Evolutionary conservation across 2,113 vertebrate species (phyloP).

Genomic region (Puffinus mauretanicus): DNA sequence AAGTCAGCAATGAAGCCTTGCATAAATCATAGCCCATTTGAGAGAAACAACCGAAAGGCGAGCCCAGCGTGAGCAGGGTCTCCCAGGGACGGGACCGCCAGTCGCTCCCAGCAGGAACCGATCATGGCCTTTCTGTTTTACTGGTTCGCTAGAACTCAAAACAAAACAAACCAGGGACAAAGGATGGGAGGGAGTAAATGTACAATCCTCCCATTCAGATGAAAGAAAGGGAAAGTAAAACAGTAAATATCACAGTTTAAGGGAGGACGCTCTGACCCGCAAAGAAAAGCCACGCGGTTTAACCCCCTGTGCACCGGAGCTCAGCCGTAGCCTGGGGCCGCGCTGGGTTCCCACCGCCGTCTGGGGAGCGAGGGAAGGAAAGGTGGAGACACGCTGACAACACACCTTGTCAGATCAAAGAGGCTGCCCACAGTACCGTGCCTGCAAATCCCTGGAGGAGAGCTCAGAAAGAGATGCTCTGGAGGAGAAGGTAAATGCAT

Average conservation of each 20-base stretch:
- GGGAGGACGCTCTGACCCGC: conserved; percentile 63
- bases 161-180: conserved; percentile 66
- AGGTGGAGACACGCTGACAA: rapidly evolving
- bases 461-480: not conserved
- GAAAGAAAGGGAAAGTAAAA: conserved; percentile 71
- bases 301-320: conserved; percentile 2
- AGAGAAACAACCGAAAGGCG: not conserved
- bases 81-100: conserved; percentile 40
- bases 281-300: conserved; percentile 18
- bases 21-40: conserved; percentile 65
- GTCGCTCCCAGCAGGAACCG: conserved; percentile 63
- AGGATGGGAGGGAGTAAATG: conserved; percentile 56
- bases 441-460: rapidly evolving
- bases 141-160: conserved; percentile 62
- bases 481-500: not conserved
- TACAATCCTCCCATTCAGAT: conserved; percentile 70
- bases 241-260: conserved; percentile 65
- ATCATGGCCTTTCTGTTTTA: conserved; percentile 46
- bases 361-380: not conserved
- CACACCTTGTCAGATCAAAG: not conserved
- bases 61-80: conserved; percentile 58
- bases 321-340: rapidly evolving
- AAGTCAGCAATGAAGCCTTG: conserved; percentile 55
- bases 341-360: rapidly evolving
- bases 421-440: not conserved